phyloP scores from a whole-genome alignment of 2,888 invertebrate species.

The Helobdella robusta region DNA sequence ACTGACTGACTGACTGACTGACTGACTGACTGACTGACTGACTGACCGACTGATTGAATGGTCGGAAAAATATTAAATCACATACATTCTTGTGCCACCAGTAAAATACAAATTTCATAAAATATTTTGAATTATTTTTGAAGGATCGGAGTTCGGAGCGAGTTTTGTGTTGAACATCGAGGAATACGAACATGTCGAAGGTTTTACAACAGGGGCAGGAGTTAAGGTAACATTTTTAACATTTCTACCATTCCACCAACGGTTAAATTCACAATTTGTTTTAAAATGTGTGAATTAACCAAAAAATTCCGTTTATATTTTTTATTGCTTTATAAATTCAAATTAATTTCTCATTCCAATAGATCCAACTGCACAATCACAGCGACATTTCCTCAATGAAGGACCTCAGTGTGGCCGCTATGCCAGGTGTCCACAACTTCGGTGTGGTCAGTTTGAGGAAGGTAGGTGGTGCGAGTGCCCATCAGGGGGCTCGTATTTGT shows the following conservation, averaged over 20 bases:
- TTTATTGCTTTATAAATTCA: not conserved
- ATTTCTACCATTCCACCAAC: not conserved
- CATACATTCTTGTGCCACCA: too few relatives aligned
- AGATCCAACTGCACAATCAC: conserved; percentile 26
- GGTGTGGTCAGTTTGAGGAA: conserved; percentile 19
- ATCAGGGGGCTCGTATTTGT: not conserved
- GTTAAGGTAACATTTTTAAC: conserved; percentile 23
- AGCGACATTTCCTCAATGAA: conserved; percentile 24
- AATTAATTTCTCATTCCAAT: not conserved
- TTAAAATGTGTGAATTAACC: not conserved
- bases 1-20: too few relatives aligned
- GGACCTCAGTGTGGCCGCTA: conserved; percentile 22
- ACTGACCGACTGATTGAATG: too few relatives aligned
- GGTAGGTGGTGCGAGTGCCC: conserved; percentile 17
- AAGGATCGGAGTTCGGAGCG: conserved; percentile 24
- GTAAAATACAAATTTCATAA: too few relatives aligned
- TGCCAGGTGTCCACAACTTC: conserved; percentile 27
- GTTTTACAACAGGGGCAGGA: conserved; percentile 26
- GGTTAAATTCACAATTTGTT: not conserved
- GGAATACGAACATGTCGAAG: conserved; percentile 28
- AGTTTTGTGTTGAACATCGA: conserved; percentile 28
- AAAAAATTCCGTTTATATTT: not conserved
- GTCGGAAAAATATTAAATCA: too few relatives aligned
- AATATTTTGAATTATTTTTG: too few relatives aligned
- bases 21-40: too few relatives aligned